These are phyloP conservation scores for Laspeyria flexula DNA, from an alignment of 2,888 invertebrate genomes.

Conservation along the genomic window DNA sequence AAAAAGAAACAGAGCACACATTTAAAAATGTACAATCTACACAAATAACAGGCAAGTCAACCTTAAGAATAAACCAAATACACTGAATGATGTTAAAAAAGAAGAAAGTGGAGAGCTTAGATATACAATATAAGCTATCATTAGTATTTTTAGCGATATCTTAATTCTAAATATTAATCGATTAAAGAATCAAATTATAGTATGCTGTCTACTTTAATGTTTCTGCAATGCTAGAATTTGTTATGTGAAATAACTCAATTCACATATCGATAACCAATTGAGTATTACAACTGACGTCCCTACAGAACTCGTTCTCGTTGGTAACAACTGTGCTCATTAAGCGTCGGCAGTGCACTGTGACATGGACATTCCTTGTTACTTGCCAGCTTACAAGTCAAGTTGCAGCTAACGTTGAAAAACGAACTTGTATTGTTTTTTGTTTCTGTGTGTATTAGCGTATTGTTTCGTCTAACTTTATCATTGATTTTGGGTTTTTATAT, in stretches of 20 bases:
- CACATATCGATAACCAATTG: not conserved
- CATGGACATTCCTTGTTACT: constrained; percentile 48
- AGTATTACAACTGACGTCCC: constrained; percentile 33
- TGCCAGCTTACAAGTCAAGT: constrained; percentile 27
- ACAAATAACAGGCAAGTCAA: no score
- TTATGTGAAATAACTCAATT: not conserved
- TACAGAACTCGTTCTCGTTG: constrained; percentile 24
- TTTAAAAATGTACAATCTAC: no score
- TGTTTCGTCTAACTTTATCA: not conserved
- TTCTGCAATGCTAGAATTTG: no score
- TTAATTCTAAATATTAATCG: no score
- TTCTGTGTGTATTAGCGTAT: not conserved
- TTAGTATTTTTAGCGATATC: no score
- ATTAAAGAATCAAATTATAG: no score
- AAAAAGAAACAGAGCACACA: no score
- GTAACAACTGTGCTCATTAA: constrained; percentile 63
- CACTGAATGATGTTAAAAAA: no score
- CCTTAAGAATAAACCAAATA: no score
- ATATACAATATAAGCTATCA: no score
- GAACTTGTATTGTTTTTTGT: not conserved
- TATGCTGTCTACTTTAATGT: no score
- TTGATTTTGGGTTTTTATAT: not conserved
- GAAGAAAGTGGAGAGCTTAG: no score
- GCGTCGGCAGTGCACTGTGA: constrained; percentile 49
- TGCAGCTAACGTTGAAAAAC: constrained; percentile 13